phyloP scores from a whole-genome alignment of 1,140 invertebrate species.

The Phocides pigmalion region DNA sequence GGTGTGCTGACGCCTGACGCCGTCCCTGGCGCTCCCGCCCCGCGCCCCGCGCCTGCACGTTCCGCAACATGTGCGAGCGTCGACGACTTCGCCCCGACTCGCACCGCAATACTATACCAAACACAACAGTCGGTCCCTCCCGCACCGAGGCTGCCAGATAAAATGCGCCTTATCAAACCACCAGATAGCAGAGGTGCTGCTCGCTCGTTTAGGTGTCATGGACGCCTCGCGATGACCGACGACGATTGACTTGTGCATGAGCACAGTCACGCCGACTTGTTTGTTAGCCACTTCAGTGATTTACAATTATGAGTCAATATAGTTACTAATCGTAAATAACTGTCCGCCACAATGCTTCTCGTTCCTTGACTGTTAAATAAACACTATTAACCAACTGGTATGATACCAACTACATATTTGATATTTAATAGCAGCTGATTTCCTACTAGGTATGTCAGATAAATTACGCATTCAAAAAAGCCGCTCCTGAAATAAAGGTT shows the following conservation, averaged over 20 bases:
- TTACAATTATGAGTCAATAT: conserved; percentile 60
- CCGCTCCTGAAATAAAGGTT: too few relatives aligned
- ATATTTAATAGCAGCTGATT: too few relatives aligned
- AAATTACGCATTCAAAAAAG: too few relatives aligned
- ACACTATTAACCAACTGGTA: not conserved
- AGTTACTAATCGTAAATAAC: conserved; percentile 30
- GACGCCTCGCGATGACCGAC: conserved; percentile 59
- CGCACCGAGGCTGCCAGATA: conserved; percentile 69
- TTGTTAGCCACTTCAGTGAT: conserved; percentile 58
- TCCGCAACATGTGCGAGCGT: conserved; percentile 77
- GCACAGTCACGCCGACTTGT: conserved; percentile 47
- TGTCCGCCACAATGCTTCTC: not conserved
- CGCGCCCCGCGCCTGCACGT: conserved; percentile 65
- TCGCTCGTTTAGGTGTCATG: conserved; percentile 77
- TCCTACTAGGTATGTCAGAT: too few relatives aligned
- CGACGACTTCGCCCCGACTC: conserved; percentile 50
- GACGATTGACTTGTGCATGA: conserved; percentile 44
- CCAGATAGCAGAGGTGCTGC: conserved; percentile 79
- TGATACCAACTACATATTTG: too few relatives aligned
- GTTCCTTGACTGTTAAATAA: not conserved
- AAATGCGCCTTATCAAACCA: conserved; percentile 71
- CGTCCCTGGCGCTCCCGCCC: conserved; percentile 62
- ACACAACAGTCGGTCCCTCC: conserved; percentile 60
- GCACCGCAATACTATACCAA: conserved; percentile 52
- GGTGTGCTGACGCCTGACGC: conserved; percentile 55